Conservation (phyloP, 2,888 invertebrate species). For the Meteorus cinctellus region DNA sequence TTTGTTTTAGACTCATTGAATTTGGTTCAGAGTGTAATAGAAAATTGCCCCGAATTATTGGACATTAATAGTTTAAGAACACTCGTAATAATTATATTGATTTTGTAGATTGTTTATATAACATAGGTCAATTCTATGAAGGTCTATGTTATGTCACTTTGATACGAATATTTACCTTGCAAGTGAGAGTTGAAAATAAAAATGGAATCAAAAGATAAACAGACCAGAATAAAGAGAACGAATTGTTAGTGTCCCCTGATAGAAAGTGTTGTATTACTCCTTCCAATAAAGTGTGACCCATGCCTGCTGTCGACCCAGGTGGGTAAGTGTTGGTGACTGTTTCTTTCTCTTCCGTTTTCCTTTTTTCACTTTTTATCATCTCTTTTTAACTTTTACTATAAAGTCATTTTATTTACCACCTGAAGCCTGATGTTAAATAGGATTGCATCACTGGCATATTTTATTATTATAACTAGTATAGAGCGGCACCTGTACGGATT, state of each 20-base stretch:
- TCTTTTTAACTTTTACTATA: conserved; percentile 3
- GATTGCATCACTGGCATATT: conserved; percentile 45
- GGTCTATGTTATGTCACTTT: too few relatives aligned
- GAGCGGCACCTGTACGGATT: conserved; percentile 27
- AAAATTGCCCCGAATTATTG: too few relatives aligned
- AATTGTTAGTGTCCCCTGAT: neutral
- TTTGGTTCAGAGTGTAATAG: too few relatives aligned
- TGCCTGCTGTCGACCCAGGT: conserved; percentile 70
- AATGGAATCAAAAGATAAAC: too few relatives aligned
- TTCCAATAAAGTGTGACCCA: conserved; percentile 62
- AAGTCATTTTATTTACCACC: conserved; percentile 25
- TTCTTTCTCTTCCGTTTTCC: conserved; percentile 24
- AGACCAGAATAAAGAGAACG: too few relatives aligned
- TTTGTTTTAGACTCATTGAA: too few relatives aligned
- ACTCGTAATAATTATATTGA: too few relatives aligned
- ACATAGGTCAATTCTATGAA: too few relatives aligned
- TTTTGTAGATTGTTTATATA: too few relatives aligned
- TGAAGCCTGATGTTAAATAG: conserved; percentile 50
- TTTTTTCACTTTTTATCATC: conserved; percentile 42
- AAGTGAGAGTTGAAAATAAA: too few relatives aligned
- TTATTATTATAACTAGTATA: conserved; percentile 42
- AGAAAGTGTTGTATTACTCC: conserved; percentile 41
- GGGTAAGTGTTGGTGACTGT: conserved; percentile 68
- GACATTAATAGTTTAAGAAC: too few relatives aligned
- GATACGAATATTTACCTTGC: too few relatives aligned